Evolutionary conservation across 2,888 invertebrate species (phyloP).

Genomic region (Drosophila infuscata): DNA sequence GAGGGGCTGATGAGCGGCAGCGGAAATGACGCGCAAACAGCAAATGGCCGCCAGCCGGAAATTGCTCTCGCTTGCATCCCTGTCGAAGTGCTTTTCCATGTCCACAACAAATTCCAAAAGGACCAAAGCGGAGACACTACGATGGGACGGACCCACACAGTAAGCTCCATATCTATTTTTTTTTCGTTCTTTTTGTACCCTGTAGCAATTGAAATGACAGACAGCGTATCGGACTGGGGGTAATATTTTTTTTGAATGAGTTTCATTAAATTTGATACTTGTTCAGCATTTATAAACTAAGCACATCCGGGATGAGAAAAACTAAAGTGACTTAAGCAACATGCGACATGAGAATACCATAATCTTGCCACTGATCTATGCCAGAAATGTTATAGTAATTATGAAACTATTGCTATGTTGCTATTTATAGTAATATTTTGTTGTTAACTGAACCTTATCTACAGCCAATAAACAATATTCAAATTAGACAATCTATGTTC

Average conservation of each 20-base stretch:
- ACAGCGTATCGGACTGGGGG: neutral
- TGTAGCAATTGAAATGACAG: neutral
- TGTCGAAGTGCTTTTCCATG: constrained; percentile 63
- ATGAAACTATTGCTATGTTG: neutral
- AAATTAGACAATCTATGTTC: neutral
- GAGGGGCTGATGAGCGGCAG: constrained; percentile 6
- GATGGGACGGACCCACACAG: neutral
- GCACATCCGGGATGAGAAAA: neutral
- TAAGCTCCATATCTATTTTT: neutral
- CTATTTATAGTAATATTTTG: neutral
- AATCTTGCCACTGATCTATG: neutral
- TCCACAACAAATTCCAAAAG: constrained; percentile 22
- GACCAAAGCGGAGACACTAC: constrained; percentile 3
- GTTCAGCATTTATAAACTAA: neutral
- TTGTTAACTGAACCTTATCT: too few relatives aligned
- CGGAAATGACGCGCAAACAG: constrained; percentile 71
- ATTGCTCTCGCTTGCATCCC: constrained; percentile 63
- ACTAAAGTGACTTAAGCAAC: neutral
- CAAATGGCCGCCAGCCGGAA: constrained; percentile 67
- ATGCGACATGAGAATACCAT: too few relatives aligned
- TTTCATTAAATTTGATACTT: neutral
- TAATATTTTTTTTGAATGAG: neutral
- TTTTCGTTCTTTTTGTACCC: constrained; percentile 14
- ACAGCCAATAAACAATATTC: neutral
- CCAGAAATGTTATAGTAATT: neutral